Base-by-base conservation (phyloP, 37 sponge, comb jelly and placozoan genomes). In the Ephydatia muelleri region DNA sequence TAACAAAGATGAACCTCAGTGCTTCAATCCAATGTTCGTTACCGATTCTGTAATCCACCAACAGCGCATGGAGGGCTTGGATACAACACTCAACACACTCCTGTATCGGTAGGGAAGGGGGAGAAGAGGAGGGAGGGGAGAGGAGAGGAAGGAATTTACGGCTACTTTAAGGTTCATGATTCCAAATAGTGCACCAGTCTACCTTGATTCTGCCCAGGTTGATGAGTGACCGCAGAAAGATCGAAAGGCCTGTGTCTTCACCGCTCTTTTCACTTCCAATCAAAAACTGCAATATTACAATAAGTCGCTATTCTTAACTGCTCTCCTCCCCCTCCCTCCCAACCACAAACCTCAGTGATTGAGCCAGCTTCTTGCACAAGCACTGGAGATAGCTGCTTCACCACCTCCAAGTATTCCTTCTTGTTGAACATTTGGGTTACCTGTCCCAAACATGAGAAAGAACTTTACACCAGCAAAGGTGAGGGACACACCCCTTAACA, bases 1-100 rank as follows among this genome's bases (percentile, higher is more conserved):
- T 49, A 28, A 8, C 76, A 35, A 80, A 84, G 33, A 37, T 48
- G 68, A 65, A 34, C 29, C 30, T 65, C 28, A 89, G n/a, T 34
- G 85, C 80, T n/a, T 27, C 22, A 43, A 43, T 14, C 89, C 89
- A 89, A 40, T 49, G 64, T 29, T 89, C 57, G 35, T 72, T 89
- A 49, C 85, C 85, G n/a, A 71, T 29, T 8, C 40, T 65, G 75
- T 84, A n/a, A 65, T 69, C 48, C 27, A 33, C 25, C 36, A 89
- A 70, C 27, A 89, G 81, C 38, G 73, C 77, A 22, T 73, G 47
- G 5, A 73, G 28, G 0, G 80, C 85, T 36, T 84, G 75, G 5
- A 89, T 22, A 48, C 85, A 75, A 49, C 75, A 43, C 49, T 75
- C 68, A 23, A 83, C 25, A 29, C 68, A 65, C 49, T 83, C 83